Evolutionary conservation across 2,797 vertebrate genomes (phyloP), one percentile per base, ranked within the genome.

Genomic region (Leptatherina wallacei): DNA sequence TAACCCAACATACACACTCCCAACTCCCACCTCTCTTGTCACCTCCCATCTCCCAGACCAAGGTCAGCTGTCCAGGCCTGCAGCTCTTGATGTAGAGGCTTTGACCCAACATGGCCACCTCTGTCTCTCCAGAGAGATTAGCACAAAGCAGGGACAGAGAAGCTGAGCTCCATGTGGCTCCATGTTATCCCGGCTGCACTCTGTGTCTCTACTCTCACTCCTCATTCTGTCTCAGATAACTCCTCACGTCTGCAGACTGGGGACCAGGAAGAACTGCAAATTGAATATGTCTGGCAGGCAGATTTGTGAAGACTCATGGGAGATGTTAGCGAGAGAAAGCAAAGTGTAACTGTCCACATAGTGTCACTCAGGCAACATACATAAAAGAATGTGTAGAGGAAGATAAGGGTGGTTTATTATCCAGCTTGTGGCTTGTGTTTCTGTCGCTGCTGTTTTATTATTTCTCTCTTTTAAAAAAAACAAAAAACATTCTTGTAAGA

Each of bases 241-340:
- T 92, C 85, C 85, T 85, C 85, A 82, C 85, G 85, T 91, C 90
- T 90, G 87, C 75, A 83, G 85, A 83, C 85, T 66, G 71, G 89
- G 87, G 90, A 92, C 89, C 79, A 73, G 82, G 78, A 90, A 88
- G 88, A 93, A 90, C 88, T 93, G 92, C 89, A 94, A 94, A 94
- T 94, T 94, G 91, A 95, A 94, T 93, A 89, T 90, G 90, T 93
- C 93, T 92, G 90, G 86, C 91, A 89, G 91, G 87, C 90, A 93
- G 89, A 93, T 93, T 85, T 87, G 85, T 86, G 80, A 89, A 86
- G 86, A 89, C 91, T 94, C 91, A 77, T 82, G 88, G 87, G 90
- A 78, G 83, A 94, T 84, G 86, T 93, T 92, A 89, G 90, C 73
- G 40, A 79, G 85, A 88, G 79, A 85, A 90, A 81, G 85, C 84